These are phyloP conservation scores for Drosophila truncata DNA, from an alignment of 1,140 invertebrate genomes.

Conservation along the genomic window DNA sequence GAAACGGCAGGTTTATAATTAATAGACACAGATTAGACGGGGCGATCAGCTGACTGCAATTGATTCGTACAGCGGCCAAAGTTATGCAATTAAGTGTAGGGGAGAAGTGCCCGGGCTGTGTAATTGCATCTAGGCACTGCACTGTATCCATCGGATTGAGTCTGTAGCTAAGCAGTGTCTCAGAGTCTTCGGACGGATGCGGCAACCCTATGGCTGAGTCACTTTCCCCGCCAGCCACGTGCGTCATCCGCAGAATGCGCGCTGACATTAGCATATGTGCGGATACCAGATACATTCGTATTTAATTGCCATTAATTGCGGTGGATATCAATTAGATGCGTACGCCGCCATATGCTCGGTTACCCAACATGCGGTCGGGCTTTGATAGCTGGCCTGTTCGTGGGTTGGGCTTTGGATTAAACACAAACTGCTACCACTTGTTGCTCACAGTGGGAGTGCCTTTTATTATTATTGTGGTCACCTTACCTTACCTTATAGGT, in stretches of 20 bases:
- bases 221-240: neutral
- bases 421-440: slow-evolving; percentile 25
- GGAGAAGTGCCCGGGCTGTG: slow-evolving; percentile 9
- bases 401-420: slow-evolving; percentile 12
- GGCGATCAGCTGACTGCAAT: slow-evolving; percentile 36
- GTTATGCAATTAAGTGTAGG: slow-evolving; percentile 43
- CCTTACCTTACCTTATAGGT: neutral
- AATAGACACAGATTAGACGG: slow-evolving; percentile 29
- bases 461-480: neutral
- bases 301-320: slow-evolving; percentile 51
- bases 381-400: slow-evolving; percentile 17
- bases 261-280: slow-evolving; percentile 32
- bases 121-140: slow-evolving; percentile 19
- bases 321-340: slow-evolving; percentile 38
- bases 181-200: neutral
- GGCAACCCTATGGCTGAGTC: slow-evolving; percentile 18
- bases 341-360: slow-evolving; percentile 62
- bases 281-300: slow-evolving; percentile 59
- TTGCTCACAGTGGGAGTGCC: slow-evolving; percentile 4
- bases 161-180: slow-evolving; percentile 6
- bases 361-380: slow-evolving; percentile 60
- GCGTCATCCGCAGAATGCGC: slow-evolving; percentile 41
- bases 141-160: slow-evolving; percentile 23
- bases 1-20: slow-evolving; percentile 16
- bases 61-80: slow-evolving; percentile 18